These are phyloP conservation scores for Melanotaenia duboulayi DNA, from an alignment of 2,113 vertebrate genomes.

Conservation along the genomic window DNA sequence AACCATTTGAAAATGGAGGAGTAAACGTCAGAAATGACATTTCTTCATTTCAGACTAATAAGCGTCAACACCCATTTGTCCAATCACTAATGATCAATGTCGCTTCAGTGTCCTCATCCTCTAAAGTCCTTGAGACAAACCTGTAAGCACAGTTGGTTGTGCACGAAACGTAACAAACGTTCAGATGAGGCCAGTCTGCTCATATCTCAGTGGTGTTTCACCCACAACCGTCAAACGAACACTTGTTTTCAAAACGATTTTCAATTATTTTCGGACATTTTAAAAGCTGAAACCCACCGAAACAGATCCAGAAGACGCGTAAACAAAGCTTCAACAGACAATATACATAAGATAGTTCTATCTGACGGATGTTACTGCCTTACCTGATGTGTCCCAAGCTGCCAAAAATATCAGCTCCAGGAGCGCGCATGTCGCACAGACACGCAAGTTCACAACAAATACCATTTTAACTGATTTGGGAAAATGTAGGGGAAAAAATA, in stretches of 20 bases:
- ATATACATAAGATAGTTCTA: not conserved
- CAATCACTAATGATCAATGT: conserved; percentile 9
- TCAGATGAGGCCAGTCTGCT: not conserved
- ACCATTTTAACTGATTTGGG: too few relatives aligned
- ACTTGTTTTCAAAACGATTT: not conserved
- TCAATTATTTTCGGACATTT: too few relatives aligned
- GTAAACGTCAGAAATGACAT: conserved; percentile 6
- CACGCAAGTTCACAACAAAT: conserved; percentile 40
- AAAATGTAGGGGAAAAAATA: not conserved
- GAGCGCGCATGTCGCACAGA: conserved; percentile 29
- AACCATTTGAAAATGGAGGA: conserved; percentile 56
- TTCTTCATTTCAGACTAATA: not conserved
- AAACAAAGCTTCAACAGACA: not conserved
- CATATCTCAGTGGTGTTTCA: not conserved
- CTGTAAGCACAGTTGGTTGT: conserved; percentile 10
- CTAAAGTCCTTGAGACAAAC: not conserved
- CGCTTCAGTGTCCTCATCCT: conserved; percentile 11
- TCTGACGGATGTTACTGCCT: not conserved
- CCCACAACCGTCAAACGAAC: not conserved
- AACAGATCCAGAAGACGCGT: accelerated
- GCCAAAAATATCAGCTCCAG: conserved; percentile 49
- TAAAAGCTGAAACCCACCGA: not conserved
- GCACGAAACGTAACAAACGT: too few relatives aligned
- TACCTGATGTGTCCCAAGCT: conserved; percentile 64
- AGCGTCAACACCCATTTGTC: conserved; percentile 14